Conservation (phyloP, 2,113 vertebrate genomes). For the Willisornis vidua region DNA sequence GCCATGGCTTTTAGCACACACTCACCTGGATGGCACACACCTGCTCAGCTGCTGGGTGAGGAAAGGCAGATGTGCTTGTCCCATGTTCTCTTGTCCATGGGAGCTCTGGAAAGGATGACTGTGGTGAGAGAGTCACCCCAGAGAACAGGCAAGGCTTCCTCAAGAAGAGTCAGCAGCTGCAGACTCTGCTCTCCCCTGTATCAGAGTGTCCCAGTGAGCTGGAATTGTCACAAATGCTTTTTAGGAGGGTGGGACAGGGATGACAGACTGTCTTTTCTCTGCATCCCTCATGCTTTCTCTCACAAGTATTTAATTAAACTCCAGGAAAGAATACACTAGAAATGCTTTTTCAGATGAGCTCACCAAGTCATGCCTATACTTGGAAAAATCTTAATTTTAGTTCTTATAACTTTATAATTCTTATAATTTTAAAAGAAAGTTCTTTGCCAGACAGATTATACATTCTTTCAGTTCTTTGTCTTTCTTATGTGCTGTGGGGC, state of each 20-base stretch:
- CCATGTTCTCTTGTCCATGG: fast-evolving
- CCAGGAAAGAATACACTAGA: neutral
- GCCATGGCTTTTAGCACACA: neutral
- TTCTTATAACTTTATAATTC: no score
- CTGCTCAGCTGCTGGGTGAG: neutral
- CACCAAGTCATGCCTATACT: neutral
- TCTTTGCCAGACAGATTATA: neutral
- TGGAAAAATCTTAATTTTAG: neutral
- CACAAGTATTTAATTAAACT: neutral
- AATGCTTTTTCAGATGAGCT: neutral
- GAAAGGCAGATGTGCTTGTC: neutral
- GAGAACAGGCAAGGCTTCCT: neutral
- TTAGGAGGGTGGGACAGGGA: neutral
- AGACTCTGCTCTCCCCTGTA: neutral
- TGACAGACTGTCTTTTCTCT: neutral
- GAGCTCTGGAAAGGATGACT: neutral
- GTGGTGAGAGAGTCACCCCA: neutral
- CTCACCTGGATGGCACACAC: neutral
- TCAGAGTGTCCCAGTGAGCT: neutral
- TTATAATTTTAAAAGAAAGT: neutral
- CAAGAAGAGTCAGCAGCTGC: neutral
- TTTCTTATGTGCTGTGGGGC: neutral
- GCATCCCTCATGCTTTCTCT: neutral
- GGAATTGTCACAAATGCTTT: neutral
- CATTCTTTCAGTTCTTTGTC: neutral